These are phyloP conservation scores for Lithodes maja DNA, from an alignment of 2,888 invertebrate genomes.

Conservation along the genomic window DNA sequence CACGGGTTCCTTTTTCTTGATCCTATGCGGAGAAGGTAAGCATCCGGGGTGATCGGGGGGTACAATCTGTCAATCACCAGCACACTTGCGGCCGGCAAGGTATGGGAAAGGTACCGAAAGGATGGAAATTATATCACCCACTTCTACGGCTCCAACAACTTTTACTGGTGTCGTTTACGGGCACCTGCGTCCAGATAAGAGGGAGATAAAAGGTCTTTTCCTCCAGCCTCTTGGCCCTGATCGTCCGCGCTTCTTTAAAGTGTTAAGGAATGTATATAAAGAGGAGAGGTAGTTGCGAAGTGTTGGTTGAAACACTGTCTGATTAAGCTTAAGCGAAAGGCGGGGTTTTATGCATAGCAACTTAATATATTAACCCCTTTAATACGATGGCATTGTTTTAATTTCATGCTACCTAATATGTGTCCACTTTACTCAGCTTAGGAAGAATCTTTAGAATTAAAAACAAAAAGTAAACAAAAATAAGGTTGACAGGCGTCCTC, in stretches of 20 bases:
- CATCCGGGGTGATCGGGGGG: background rate
- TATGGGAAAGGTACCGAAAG: background rate
- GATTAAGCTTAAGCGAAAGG: background rate
- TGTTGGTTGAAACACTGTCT: background rate
- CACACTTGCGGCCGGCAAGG: background rate
- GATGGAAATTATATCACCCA: background rate
- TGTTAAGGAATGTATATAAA: background rate
- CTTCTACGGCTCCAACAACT: slow-evolving; percentile 42
- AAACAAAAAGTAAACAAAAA: too few species aligned
- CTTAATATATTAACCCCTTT: background rate
- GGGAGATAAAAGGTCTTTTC: slow-evolving; percentile 31
- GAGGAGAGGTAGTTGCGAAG: background rate
- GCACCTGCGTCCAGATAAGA: slow-evolving; percentile 36
- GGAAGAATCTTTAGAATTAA: too few species aligned
- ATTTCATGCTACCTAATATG: too few species aligned
- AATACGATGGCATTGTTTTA: too few species aligned
- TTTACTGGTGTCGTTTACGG: slow-evolving; percentile 64
- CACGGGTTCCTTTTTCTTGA: slow-evolving; percentile 31
- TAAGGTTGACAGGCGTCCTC: too few species aligned
- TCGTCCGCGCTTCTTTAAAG: background rate
- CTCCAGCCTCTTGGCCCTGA: slow-evolving; percentile 11
- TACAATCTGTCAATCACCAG: background rate
- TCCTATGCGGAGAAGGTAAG: slow-evolving; percentile 1
- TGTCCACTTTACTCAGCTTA: too few species aligned
- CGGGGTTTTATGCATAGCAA: background rate